Base-by-base conservation (phyloP, 2,888 invertebrate genomes). In the Tenthredo amoena region DNA sequence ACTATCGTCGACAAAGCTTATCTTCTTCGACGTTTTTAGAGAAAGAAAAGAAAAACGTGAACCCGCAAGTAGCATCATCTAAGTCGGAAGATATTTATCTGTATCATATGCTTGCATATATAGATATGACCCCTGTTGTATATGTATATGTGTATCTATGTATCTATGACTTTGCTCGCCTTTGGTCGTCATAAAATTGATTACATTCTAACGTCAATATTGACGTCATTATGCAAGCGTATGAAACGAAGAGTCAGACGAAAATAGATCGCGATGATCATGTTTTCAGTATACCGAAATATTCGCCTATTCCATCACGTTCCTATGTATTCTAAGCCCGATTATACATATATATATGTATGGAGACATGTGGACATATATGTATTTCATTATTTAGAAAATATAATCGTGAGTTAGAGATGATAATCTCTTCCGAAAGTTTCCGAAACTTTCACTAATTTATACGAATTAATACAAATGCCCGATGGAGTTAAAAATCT, bases 131-230 rank as follows among this genome's bases (percentile, higher is more conserved):
- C 55, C 55, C 55, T 55, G 55, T 37, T 37, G 12, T 34, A 18
- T 71, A 34, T 37, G 12, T 34, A 18, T 71, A 34, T 71, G 43
- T 9, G n/a, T 43, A n/a, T 79, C 18, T 55, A 50, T 79, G 79
- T 55, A 55, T 79, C 18, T 26, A 55, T 34, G 79, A 79, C 55
- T 79, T 58, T 47, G 43, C 58, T 79, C 55, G 58, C 79, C 34
- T 50, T 76, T 31, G 79, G 40, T 55, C 55, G 34, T 79, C 58
- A n/a, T n/a, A 37, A 40, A 50, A 79, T 79, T 79, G 79, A 79
- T 79, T 79, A 79, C 79, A 79, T 79, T 79, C 55, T 26, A 58
- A 15, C 34, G 58, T 79, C 58, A 79, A 79, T 79, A 79, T 79
- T 79, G 58, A 79, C 79, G 3, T 26, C 50, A 55, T 79, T 79